Evolutionary conservation across 2,888 invertebrate genomes (phyloP).

Genomic region (Dione juno): DNA sequence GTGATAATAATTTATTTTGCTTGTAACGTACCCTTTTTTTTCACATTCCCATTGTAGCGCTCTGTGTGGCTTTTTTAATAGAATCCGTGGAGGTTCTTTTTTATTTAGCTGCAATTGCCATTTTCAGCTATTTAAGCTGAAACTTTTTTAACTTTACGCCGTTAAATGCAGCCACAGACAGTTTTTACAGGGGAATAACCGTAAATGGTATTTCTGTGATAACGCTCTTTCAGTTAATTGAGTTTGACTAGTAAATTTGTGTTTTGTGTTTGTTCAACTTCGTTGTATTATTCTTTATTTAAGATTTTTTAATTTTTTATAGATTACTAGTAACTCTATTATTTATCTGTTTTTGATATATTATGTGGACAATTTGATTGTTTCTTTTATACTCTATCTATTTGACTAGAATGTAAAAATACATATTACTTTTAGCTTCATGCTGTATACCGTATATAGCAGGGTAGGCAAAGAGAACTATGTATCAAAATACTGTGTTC

Average conservation of each 20-base stretch:
- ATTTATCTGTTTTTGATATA: background rate
- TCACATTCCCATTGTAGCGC: slow-evolving; percentile 47
- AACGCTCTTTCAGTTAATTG: slow-evolving; percentile 10
- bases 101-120: slow-evolving; percentile 17
- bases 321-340: background rate
- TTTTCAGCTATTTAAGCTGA: slow-evolving; percentile 22
- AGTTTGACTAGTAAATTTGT: slow-evolving; percentile 8
- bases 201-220: slow-evolving; percentile 18
- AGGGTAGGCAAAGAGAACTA: too few relatives aligned
- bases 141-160: slow-evolving; percentile 20
- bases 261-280: background rate
- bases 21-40: slow-evolving; percentile 52
- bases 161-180: slow-evolving; percentile 14
- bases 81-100: slow-evolving; percentile 16
- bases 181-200: slow-evolving; percentile 16
- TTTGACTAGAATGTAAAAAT: too few relatives aligned
- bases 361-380: background rate
- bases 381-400: too few relatives aligned
- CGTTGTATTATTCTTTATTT: background rate
- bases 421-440: too few relatives aligned
- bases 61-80: slow-evolving; percentile 26
- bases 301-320: background rate
- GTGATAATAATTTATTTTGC: slow-evolving; percentile 76
- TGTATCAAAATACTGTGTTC: too few relatives aligned
- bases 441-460: too few relatives aligned